phyloP scores from a whole-genome alignment of 2,113 vertebrate genomes.

The Hymenochirus boettgeri region DNA sequence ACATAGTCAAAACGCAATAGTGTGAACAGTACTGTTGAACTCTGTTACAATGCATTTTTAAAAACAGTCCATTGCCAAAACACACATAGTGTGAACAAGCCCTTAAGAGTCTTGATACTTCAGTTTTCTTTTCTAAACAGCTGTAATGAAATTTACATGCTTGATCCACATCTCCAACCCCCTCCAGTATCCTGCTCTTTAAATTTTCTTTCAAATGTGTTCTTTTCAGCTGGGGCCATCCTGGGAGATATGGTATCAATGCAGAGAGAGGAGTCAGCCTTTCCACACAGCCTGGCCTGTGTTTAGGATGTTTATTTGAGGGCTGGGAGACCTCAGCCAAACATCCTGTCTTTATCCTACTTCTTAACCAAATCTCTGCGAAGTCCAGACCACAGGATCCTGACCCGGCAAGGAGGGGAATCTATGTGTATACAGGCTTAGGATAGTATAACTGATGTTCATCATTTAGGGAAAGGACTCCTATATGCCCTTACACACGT shows the following conservation, averaged over 20 bases:
- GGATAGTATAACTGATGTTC: neutral
- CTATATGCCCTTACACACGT: too few species aligned
- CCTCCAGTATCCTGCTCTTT: too few species aligned
- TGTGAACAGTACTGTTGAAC: too few species aligned
- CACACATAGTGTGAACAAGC: too few species aligned
- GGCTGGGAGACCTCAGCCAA: conserved; percentile 80
- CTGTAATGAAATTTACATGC: too few species aligned
- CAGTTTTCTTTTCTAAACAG: too few species aligned
- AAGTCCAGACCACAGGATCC: conserved; percentile 60
- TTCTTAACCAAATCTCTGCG: conserved; percentile 36
- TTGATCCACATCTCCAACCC: too few species aligned
- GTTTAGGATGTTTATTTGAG: conserved; percentile 86
- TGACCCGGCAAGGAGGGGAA: conserved; percentile 38
- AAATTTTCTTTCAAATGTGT: conserved; percentile 8
- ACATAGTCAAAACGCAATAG: too few species aligned
- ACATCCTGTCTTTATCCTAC: conserved; percentile 81
- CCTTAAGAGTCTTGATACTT: too few species aligned
- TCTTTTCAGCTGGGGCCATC: conserved; percentile 4
- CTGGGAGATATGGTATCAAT: conserved; percentile 64
- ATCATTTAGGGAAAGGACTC: neutral
- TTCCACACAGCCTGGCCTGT: conserved; percentile 68
- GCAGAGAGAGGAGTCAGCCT: conserved; percentile 53
- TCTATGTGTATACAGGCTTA: neutral
- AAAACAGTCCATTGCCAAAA: too few species aligned
- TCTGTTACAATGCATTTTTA: too few species aligned